Conservation (phyloP, 2,888 invertebrate genomes). For the Plemyria rubiginata region DNA sequence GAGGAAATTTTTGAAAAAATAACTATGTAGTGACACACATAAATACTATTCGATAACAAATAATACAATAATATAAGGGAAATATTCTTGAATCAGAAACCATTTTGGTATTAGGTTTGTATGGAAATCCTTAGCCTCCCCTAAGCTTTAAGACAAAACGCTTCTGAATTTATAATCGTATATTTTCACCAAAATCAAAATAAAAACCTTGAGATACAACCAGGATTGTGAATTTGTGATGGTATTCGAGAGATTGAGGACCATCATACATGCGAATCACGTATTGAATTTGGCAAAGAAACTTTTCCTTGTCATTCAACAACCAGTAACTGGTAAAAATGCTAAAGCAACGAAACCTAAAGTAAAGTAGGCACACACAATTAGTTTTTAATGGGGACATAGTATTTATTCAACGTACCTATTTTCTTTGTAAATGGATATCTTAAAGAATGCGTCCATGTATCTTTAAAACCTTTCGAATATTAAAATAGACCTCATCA, state of each 20-base stretch:
- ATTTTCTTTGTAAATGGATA: neutral
- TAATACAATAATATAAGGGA: no score
- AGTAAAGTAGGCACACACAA: slow-evolving; percentile 4
- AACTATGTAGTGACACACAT: no score
- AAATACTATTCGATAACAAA: no score
- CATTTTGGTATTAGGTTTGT: no score
- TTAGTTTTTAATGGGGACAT: slow-evolving; percentile 15
- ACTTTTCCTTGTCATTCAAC: slow-evolving; percentile 40
- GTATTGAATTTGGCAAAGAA: slow-evolving; percentile 41
- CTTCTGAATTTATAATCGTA: slow-evolving; percentile 31
- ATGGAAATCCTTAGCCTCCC: no score
- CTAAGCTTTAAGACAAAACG: slow-evolving; percentile 17
- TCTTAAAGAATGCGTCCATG: no score
- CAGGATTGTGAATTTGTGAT: slow-evolving; percentile 21
- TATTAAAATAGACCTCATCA: no score
- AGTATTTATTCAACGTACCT: neutral
- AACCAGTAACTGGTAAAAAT: slow-evolving; percentile 24
- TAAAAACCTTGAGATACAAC: slow-evolving; percentile 24
- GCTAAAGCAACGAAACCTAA: slow-evolving; percentile 13
- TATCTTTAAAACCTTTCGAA: no score
- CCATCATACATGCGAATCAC: slow-evolving; percentile 38
- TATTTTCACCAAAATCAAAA: slow-evolving; percentile 15
- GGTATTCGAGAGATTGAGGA: slow-evolving; percentile 30
- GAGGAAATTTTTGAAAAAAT: no score
- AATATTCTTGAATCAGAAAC: no score